Percentiles rank a stretch among this genome's conserved stretches.
Evolutionary conservation across 2,888 invertebrate genomes (phyloP).

Genomic region (Marronus borbonicus): DNA sequence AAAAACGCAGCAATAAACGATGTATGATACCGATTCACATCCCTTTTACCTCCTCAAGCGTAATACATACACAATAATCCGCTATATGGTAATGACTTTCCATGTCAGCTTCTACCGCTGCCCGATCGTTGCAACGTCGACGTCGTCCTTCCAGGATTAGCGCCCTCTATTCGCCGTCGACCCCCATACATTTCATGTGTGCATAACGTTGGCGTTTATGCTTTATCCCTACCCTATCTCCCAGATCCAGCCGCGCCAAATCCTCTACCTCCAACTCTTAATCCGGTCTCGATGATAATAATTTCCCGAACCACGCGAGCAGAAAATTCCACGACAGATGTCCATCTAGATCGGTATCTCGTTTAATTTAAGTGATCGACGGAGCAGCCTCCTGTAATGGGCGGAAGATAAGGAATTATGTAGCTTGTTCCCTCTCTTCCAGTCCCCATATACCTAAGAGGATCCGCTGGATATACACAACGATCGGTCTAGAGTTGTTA

Average conservation of each 20-base stretch:
- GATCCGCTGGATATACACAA: background rate
- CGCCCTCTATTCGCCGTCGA: constrained; percentile 3
- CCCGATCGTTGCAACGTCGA: background rate
- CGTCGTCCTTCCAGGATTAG: constrained; percentile 35
- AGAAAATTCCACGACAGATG: constrained; percentile 56
- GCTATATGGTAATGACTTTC: constrained; percentile 42
- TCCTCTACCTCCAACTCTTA: constrained; percentile 48
- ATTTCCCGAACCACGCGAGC: constrained; percentile 54
- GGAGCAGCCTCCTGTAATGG: constrained; percentile 43
- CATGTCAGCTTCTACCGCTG: constrained; percentile 4
- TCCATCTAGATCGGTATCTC: constrained; percentile 54
- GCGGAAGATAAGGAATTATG: constrained; percentile 31
- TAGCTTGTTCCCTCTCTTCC: background rate
- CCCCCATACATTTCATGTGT: background rate
- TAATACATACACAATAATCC: constrained; percentile 26
- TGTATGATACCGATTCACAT: background rate
- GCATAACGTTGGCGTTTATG: background rate
- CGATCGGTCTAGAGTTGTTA: background rate
- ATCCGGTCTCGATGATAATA: constrained; percentile 55
- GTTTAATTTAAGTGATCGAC: constrained; percentile 54
- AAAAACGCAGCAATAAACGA: constrained; percentile 7
- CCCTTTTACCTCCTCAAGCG: too few species aligned
- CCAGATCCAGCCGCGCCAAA: constrained; percentile 54
- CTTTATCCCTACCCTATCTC: constrained; percentile 51
- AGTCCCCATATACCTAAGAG: background rate